Percentiles rank a stretch among this genome's conserved stretches.
Evolutionary conservation across 1,140 invertebrate species (phyloP).

Genomic region (Brachionus asplanchnoidis): DNA sequence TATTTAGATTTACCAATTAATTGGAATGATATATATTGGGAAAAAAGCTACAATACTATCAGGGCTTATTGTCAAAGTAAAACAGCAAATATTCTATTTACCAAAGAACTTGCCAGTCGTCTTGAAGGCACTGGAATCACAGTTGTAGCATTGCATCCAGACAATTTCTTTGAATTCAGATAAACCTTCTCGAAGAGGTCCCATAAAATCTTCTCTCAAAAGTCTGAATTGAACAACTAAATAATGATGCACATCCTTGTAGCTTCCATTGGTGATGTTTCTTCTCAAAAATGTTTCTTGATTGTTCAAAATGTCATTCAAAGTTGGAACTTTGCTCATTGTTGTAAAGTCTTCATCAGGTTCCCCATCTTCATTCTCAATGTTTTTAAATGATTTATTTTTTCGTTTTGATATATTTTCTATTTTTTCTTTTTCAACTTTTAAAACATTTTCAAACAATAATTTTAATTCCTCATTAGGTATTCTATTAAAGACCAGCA

Average conservation of each 20-base stretch:
- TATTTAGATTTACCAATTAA: slow-evolving; percentile 29
- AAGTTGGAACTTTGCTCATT: slow-evolving; percentile 49
- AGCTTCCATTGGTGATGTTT: slow-evolving; percentile 64
- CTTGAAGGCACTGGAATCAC: slow-evolving; percentile 45
- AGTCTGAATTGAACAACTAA: slow-evolving; percentile 70
- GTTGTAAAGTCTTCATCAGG: slow-evolving; percentile 50
- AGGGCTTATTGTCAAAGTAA: slow-evolving; percentile 48
- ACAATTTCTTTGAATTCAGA: slow-evolving; percentile 44
- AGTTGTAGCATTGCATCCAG: slow-evolving; percentile 52
- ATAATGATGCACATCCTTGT: slow-evolving; percentile 66
- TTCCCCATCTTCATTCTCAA: not conserved
- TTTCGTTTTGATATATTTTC: not conserved
- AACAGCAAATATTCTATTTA: slow-evolving; percentile 42
- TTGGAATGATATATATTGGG: slow-evolving; percentile 37
- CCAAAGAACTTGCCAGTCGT: slow-evolving; percentile 21
- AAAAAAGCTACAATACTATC: slow-evolving; percentile 47
- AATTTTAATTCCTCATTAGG: not conserved
- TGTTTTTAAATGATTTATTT: slow-evolving; percentile 7
- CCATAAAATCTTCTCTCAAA: slow-evolving; percentile 66
- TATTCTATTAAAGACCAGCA: not conserved
- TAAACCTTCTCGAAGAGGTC: slow-evolving; percentile 56
- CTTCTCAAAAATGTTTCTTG: slow-evolving; percentile 57
- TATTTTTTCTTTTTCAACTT: not conserved
- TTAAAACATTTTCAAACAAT: not conserved
- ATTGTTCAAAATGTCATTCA: slow-evolving; percentile 47